Percentiles rank a stretch among this genome's conserved stretches.
phyloP scores from a whole-genome alignment of 2,797 vertebrate genomes.

The Coendou prehensilis region DNA sequence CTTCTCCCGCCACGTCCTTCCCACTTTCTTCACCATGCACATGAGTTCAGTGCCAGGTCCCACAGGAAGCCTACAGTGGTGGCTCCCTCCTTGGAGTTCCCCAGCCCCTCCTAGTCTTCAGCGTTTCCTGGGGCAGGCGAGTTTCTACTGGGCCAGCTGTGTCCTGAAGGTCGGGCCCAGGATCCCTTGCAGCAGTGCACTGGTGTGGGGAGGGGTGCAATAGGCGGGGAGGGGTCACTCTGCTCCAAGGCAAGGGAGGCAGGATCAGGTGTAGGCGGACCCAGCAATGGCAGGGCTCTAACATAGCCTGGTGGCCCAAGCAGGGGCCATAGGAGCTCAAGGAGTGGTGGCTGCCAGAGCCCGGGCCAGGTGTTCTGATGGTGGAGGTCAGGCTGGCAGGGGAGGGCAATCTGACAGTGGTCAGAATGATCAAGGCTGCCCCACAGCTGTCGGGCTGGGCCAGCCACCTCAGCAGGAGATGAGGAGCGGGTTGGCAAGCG shows the following conservation, averaged over 20 bases:
- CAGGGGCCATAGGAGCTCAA: neutral
- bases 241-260: neutral
- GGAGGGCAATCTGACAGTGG: too few relatives aligned
- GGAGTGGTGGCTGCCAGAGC: neutral
- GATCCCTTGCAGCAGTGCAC: neutral
- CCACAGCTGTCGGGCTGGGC: neutral
- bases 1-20: neutral
- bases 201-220: neutral
- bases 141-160: neutral
- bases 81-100: neutral
- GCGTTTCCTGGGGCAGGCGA: neutral
- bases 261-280: neutral
- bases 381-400: neutral
- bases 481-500: conserved; percentile 89
- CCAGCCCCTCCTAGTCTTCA: neutral
- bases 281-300: neutral
- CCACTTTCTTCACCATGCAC: neutral
- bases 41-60: neutral
- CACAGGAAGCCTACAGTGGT: neutral
- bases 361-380: neutral
- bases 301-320: neutral
- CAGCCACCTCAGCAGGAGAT: conserved; percentile 91
- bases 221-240: neutral
- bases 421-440: neutral
- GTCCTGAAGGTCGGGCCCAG: neutral